Evolutionary conservation across 2,113 vertebrate species (phyloP), one percentile per base, ranked within the genome.

Genomic region (Donacobius atricapilla): DNA sequence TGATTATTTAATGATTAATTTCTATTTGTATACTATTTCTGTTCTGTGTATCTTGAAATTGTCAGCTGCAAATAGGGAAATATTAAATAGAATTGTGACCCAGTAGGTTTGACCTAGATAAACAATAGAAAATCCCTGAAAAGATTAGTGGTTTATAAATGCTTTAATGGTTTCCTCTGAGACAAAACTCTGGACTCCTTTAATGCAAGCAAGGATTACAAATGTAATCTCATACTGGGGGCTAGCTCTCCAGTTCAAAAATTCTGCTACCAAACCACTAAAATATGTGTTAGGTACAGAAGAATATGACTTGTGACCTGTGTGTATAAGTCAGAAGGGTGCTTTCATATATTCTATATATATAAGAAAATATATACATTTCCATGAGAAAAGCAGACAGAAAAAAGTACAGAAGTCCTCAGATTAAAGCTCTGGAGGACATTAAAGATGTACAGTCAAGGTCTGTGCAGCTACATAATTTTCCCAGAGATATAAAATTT

Each of bases 41-140:
- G 13, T 39, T n/a, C 35, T 58, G 9, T 16, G 12, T 64, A 33
- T 53, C 23, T 50, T 61, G 33, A 39, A 30, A 39, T 2, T 15
- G 7, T 54, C 27, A 48, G 30, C 16, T 69, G 9, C 39, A 91
- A 81, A 84, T n/a, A 91, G 83, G 37, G 42, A 81, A 84, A 93
- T 53, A 53, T 17, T 81, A 78, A 84, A 72, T 2, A 61, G 17
- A 76, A 76, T 61, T 45, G 47, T 56, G 72, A 85, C 35, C 33
- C 70, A 50, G 42, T n/a, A 79, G 70, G n/a, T 35, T 85, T 90
- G 91, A 7, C 88, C 85, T 75, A 88, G 61, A 94, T 90, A 94
- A 95, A 92, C 40, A 89, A 70, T 33, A 35, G 61, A 87, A 94
- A 93, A 95, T 90, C 85, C 65, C 61, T 35, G 33, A 85, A 68